These are phyloP conservation scores for Sarcophaga carnaria DNA, from an alignment of 2,888 invertebrate species.

Conservation along the genomic window DNA sequence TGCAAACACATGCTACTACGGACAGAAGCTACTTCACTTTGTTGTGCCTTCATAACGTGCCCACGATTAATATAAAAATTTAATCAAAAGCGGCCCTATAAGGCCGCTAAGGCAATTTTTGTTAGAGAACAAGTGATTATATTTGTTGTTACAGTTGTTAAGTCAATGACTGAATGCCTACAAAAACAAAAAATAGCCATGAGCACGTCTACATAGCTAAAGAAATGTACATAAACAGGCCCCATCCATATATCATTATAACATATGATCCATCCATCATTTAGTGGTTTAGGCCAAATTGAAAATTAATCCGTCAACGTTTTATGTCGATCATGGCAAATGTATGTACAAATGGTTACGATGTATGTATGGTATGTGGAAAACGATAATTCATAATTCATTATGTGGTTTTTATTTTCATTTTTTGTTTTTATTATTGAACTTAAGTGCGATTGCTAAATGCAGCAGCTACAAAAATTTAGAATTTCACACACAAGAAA, in stretches of 20 bases:
- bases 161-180: neutral
- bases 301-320: slow-evolving; percentile 79
- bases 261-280: slow-evolving; percentile 76
- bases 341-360: slow-evolving; percentile 25
- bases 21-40: no score
- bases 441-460: slow-evolving; percentile 52
- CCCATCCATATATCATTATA: slow-evolving; percentile 40
- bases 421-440: slow-evolving; percentile 14
- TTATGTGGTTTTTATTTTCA: no score
- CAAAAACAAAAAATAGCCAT: slow-evolving; percentile 1
- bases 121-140: neutral
- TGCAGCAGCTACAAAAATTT: slow-evolving; percentile 46
- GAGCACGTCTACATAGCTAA: neutral
- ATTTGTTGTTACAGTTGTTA: neutral
- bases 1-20: no score
- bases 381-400: slow-evolving; percentile 52
- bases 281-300: slow-evolving; percentile 76
- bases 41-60: no score
- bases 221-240: slow-evolving; percentile 31
- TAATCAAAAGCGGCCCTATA: no score
- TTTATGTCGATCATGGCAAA: slow-evolving; percentile 68
- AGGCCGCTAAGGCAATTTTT: no score
- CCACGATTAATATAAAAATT: no score
- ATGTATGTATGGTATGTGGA: neutral
- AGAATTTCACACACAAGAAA: slow-evolving; percentile 16